Conservation (phyloP, 2,113 vertebrate genomes). For the Datnioides undecimradiatus region DNA sequence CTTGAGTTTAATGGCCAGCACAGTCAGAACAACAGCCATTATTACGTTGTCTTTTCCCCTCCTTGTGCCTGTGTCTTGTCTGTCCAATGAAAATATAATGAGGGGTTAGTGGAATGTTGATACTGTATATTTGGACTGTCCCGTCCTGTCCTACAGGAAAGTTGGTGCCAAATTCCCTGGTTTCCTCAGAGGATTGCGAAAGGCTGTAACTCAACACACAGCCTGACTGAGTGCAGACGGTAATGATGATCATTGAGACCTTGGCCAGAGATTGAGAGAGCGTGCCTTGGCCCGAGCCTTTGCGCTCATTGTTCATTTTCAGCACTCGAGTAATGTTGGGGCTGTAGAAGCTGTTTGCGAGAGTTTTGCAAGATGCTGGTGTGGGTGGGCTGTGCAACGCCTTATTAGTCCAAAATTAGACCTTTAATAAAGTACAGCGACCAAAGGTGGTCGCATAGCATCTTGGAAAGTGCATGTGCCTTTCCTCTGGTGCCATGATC, state of each 20-base stretch:
- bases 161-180: slow-evolving; percentile 70
- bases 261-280: slow-evolving; percentile 69
- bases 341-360: slow-evolving; percentile 21
- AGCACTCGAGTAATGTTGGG: slow-evolving; percentile 27
- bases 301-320: slow-evolving; percentile 67
- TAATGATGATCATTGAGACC: slow-evolving; percentile 78
- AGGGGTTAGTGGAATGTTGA: slow-evolving; percentile 59
- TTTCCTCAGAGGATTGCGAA: slow-evolving; percentile 76
- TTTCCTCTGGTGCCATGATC: slow-evolving; percentile 25
- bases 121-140: slow-evolving; percentile 74
- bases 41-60: slow-evolving; percentile 9
- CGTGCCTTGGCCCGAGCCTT: slow-evolving; percentile 64
- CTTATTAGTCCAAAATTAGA: slow-evolving; percentile 44
- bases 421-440: slow-evolving; percentile 35
- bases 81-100: slow-evolving; percentile 67
- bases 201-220: slow-evolving; percentile 73
- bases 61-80: slow-evolving; percentile 31
- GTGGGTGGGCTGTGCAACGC: slow-evolving; percentile 23
- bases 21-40: slow-evolving; percentile 34
- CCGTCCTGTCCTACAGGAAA: slow-evolving; percentile 69
- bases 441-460: slow-evolving; percentile 14
- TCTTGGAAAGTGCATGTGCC: slow-evolving; percentile 31
- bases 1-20: slow-evolving; percentile 8
- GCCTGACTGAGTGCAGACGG: slow-evolving; percentile 71
- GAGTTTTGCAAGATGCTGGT: slow-evolving; percentile 57